A percentile compares a stretch with the other conserved stretches of the same genome.
Evolutionary conservation across 2,888 invertebrate species (phyloP).

Genomic region (Diarsia brunnea): DNA sequence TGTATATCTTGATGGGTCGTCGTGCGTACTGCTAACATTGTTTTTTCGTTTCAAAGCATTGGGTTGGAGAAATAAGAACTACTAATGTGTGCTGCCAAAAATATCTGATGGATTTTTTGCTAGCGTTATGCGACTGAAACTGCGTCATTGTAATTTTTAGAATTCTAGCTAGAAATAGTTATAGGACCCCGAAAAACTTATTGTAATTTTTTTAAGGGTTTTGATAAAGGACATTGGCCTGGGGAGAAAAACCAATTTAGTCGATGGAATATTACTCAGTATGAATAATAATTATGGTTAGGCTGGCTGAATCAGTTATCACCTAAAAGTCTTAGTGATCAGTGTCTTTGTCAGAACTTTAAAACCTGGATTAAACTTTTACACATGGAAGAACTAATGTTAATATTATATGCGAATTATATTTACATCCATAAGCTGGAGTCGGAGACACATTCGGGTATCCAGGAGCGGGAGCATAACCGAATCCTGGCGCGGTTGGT

Average conservation of each 20-base stretch:
- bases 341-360: background rate
- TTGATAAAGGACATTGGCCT: background rate
- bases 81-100: slow-evolving; percentile 35
- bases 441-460: slow-evolving; percentile 64
- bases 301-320: background rate
- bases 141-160: slow-evolving; percentile 39
- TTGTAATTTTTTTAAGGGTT: background rate
- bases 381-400: background rate
- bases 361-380: background rate
- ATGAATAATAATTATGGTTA: background rate
- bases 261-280: background rate
- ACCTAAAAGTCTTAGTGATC: background rate
- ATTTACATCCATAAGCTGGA: slow-evolving; percentile 68
- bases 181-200: background rate
- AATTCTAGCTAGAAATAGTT: slow-evolving; percentile 5
- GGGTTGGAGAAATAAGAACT: slow-evolving; percentile 5
- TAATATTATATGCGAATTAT: background rate
- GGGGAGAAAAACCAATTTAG: background rate
- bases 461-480: slow-evolving; percentile 49
- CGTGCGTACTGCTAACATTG: background rate
- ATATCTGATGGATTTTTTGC: slow-evolving; percentile 36
- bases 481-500: slow-evolving; percentile 63
- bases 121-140: slow-evolving; percentile 1
- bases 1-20: no score
- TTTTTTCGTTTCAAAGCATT: slow-evolving; percentile 16